Percentiles rank a stretch among this genome's conserved stretches.
Conservation (phyloP, 1,140 invertebrate species). For the Phortica variegata region DNA sequence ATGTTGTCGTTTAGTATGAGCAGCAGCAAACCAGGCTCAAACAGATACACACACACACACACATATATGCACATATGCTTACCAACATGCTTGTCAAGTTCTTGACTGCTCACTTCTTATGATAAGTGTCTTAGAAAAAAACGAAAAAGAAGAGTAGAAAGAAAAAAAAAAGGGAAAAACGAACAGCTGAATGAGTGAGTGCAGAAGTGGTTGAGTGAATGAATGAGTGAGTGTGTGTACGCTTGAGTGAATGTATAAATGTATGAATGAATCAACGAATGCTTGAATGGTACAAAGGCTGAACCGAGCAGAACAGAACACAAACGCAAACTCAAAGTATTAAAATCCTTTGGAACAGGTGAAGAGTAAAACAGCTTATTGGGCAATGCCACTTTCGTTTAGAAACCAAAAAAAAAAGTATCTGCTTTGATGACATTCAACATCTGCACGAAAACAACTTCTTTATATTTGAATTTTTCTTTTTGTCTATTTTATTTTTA, state of each 20-base stretch:
- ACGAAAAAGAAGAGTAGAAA: conserved; percentile 5
- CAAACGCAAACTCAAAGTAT: background rate
- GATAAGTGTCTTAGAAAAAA: conserved; percentile 29
- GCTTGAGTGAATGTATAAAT: conserved; percentile 30
- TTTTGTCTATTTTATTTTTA: too few species aligned
- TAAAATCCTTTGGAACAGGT: too few species aligned
- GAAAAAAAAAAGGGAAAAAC: conserved; percentile 3
- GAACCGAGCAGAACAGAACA: background rate
- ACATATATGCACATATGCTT: conserved; percentile 14
- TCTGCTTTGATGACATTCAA: too few species aligned
- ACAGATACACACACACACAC: conserved; percentile 2
- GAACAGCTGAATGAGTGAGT: conserved; percentile 20
- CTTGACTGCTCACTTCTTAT: conserved; percentile 21
- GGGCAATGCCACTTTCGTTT: too few species aligned
- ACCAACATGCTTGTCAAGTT: too few species aligned
- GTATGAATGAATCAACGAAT: background rate
- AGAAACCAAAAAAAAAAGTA: too few species aligned
- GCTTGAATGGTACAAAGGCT: background rate
- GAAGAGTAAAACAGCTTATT: too few species aligned
- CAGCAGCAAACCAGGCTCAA: conserved; percentile 3
- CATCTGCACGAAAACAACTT: too few species aligned
- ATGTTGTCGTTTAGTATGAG: background rate
- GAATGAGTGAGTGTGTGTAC: background rate
- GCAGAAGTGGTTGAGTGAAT: conserved; percentile 32
- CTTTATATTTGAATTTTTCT: too few species aligned